phyloP scores from a whole-genome alignment of 2,888 invertebrate species.

The Cerceris ruficornis region DNA sequence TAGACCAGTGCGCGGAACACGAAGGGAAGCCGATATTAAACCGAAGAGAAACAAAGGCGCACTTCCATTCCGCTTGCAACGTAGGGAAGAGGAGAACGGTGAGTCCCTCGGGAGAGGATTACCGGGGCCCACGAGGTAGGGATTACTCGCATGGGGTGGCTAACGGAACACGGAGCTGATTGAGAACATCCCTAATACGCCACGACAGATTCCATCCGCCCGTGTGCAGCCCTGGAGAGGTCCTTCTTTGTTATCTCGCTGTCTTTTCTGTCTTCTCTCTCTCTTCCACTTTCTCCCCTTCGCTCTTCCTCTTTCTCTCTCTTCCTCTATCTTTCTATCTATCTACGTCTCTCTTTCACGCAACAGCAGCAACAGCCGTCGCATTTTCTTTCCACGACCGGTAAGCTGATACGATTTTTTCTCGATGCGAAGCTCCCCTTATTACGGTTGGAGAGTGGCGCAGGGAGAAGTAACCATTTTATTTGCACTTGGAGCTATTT shows the following conservation, averaged over 20 bases:
- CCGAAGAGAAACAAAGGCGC: constrained; percentile 75
- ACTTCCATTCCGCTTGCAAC: constrained; percentile 38
- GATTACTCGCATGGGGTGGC: constrained; percentile 79
- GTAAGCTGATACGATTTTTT: constrained; percentile 51
- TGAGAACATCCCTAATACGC: constrained; percentile 84
- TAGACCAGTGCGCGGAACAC: constrained; percentile 60
- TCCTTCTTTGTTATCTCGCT: constrained; percentile 57
- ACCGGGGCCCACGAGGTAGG: constrained; percentile 74
- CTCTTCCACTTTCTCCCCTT: constrained; percentile 39
- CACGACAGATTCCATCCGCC: constrained; percentile 83
- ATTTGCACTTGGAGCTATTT: background rate
- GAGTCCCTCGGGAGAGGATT: constrained; percentile 78
- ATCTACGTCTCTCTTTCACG: no score
- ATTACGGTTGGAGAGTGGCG: background rate
- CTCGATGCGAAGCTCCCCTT: constrained; percentile 8
- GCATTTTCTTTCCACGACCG: constrained; percentile 41
- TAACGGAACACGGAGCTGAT: constrained; percentile 80
- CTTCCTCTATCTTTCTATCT: constrained; percentile 60
- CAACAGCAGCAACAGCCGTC: constrained; percentile 26
- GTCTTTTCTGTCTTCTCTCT: constrained; percentile 54
- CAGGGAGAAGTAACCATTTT: background rate
- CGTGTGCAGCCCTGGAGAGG: constrained; percentile 78
- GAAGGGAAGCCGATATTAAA: constrained; percentile 71
- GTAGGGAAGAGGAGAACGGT: constrained; percentile 53
- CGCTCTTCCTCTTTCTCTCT: constrained; percentile 64